These are phyloP conservation scores for Polypterus bichir DNA, from an alignment of 2,113 vertebrate genomes.

Conservation along the genomic window DNA sequence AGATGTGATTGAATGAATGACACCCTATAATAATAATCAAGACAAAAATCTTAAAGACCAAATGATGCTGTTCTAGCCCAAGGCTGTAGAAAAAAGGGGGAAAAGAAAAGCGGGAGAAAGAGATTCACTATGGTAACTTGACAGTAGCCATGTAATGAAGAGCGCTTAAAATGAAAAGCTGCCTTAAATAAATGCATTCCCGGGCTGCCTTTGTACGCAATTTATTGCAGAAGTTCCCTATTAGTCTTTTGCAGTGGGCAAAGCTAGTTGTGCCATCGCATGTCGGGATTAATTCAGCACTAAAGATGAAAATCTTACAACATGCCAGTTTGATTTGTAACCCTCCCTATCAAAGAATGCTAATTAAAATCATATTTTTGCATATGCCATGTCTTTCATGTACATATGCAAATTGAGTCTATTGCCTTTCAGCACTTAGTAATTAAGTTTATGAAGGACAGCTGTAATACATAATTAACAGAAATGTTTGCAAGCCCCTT, in stretches of 20 bases:
- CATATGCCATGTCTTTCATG: constrained; percentile 92
- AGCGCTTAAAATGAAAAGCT: constrained; percentile 10
- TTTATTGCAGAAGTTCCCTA: constrained; percentile 13
- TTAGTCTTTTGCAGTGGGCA: constrained; percentile 31
- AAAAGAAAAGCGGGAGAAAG: constrained; percentile 20
- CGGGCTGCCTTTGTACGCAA: constrained; percentile 6
- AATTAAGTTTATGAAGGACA: constrained; percentile 99
- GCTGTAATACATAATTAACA: constrained; percentile 99
- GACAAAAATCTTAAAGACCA: constrained; percentile 38
- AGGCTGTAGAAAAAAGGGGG: constrained; percentile 28
- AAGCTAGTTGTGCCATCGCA: constrained; percentile 46
- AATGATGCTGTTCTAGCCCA: constrained; percentile 36
- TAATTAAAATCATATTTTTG: constrained; percentile 97
- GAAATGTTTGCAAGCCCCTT: constrained; percentile 88
- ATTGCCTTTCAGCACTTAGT: constrained; percentile 95
- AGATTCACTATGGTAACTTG: constrained; percentile 34
- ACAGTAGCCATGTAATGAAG: constrained; percentile 20
- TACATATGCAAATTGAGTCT: constrained; percentile 83
- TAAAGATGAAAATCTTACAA: constrained; percentile 80
- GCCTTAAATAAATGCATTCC: constrained; percentile 35
- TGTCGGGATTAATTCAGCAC: constrained; percentile 63
- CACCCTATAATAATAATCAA: constrained; percentile 50
- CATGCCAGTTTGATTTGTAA: constrained; percentile 93
- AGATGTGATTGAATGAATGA: constrained; percentile 46
- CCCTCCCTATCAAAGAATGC: constrained; percentile 81